Evolutionary conservation across 2,888 invertebrate species (phyloP).

Genomic region (Cyaniris semiargus): DNA sequence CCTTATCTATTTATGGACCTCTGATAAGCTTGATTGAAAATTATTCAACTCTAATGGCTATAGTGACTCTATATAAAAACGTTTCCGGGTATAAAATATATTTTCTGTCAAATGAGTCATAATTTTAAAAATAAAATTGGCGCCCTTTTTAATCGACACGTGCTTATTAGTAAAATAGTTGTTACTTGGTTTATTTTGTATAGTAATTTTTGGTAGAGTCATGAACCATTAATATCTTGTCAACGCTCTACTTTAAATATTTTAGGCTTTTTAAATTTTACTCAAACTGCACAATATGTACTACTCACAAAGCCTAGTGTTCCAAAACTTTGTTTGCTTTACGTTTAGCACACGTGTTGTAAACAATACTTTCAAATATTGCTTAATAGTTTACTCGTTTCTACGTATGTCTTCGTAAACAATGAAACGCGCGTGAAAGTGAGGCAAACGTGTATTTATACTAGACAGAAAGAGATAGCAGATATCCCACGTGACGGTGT

Average conservation of each 20-base stretch:
- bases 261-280: not conserved
- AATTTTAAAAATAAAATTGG: not conserved
- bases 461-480: slow-evolving; percentile 53
- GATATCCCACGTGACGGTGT: slow-evolving; percentile 43
- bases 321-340: not conserved
- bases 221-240: not conserved
- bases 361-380: slow-evolving; percentile 26
- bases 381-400: slow-evolving; percentile 17
- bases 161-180: too few relatives aligned
- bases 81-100: not conserved
- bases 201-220: not conserved
- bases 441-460: slow-evolving; percentile 46
- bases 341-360: slow-evolving; percentile 8
- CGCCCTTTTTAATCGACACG: not conserved
- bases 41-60: not conserved
- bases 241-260: not conserved
- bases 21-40: not conserved
- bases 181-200: not conserved
- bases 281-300: not conserved
- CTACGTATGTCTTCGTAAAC: slow-evolving; percentile 53
- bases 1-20: not conserved
- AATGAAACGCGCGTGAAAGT: slow-evolving; percentile 58
- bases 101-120: not conserved
- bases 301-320: not conserved
- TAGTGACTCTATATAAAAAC: not conserved